These are phyloP conservation scores for Magallana angulata DNA, from an alignment of 1,140 invertebrate genomes.

Conservation along the genomic window DNA sequence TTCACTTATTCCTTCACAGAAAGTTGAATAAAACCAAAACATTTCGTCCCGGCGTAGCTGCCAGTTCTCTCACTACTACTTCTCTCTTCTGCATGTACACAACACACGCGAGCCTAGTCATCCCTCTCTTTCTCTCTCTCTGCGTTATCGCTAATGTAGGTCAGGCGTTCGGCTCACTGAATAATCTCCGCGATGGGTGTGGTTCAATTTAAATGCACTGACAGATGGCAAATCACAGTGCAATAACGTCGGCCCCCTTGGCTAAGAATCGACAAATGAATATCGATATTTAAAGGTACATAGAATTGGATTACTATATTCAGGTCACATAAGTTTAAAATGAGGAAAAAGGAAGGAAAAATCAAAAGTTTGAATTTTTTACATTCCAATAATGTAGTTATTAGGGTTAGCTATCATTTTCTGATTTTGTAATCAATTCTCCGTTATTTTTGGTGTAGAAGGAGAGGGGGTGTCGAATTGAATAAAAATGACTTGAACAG, in stretches of 20 bases:
- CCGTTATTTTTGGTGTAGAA: no score
- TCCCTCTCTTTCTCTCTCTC: no score
- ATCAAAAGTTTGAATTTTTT: no score
- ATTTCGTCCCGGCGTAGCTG: background rate
- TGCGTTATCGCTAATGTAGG: slow-evolving; percentile 38
- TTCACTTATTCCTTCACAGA: background rate
- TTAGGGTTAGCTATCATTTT: no score
- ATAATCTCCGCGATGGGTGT: slow-evolving; percentile 17
- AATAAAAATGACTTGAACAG: no score
- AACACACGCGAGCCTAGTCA: background rate
- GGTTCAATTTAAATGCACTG: slow-evolving; percentile 38
- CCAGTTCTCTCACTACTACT: background rate
- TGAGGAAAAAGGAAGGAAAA: no score
- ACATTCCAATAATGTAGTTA: no score
- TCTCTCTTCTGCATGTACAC: background rate
- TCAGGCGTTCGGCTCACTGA: slow-evolving; percentile 30
- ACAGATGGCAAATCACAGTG: slow-evolving; percentile 37
- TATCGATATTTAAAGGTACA: slow-evolving; percentile 27
- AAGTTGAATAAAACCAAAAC: background rate
- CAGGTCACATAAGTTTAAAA: background rate
- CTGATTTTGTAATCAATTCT: no score
- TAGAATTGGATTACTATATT: background rate
- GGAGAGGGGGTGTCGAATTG: no score
- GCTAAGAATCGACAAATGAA: slow-evolving; percentile 24
- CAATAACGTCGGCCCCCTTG: slow-evolving; percentile 28